These are phyloP conservation scores for Wasmannia auropunctata DNA, from an alignment of 1,140 invertebrate species.

Conservation along the genomic window DNA sequence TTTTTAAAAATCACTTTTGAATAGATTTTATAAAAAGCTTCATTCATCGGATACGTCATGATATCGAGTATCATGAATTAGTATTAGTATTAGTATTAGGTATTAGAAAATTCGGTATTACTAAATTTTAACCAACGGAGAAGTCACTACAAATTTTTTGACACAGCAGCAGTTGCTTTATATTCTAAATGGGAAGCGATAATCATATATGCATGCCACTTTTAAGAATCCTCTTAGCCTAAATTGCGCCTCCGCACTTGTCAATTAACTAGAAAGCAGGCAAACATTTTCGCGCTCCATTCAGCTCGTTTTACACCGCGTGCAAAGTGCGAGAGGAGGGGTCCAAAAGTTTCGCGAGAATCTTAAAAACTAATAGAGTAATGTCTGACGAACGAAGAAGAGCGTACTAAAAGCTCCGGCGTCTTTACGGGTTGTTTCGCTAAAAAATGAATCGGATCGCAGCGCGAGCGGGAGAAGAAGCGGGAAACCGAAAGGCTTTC, in stretches of 20 bases:
- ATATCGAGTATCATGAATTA: too few relatives aligned
- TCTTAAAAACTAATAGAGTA: slow-evolving; percentile 43
- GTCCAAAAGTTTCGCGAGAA: slow-evolving; percentile 31
- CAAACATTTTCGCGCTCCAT: background rate
- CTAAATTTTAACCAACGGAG: background rate
- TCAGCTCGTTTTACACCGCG: background rate
- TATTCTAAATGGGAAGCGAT: background rate
- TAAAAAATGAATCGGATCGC: slow-evolving; percentile 43
- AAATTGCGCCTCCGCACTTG: slow-evolving; percentile 11
- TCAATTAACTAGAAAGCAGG: slow-evolving; percentile 35
- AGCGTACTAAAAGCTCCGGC: slow-evolving; percentile 20
- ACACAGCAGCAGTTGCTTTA: background rate
- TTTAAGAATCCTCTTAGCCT: slow-evolving; percentile 19
- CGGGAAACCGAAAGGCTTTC: slow-evolving; percentile 52
- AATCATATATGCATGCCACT: background rate
- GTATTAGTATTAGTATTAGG: background rate
- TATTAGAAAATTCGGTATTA: background rate
- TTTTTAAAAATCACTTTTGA: background rate
- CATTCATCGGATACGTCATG: background rate
- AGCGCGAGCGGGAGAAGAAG: background rate
- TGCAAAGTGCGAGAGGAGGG: background rate
- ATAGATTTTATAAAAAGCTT: background rate
- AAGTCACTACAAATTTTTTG: background rate
- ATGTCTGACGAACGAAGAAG: slow-evolving; percentile 1
- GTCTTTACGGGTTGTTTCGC: slow-evolving; percentile 11